phyloP scores from a whole-genome alignment of 2,113 vertebrate genomes.

The Emydocephalus ijimae region DNA sequence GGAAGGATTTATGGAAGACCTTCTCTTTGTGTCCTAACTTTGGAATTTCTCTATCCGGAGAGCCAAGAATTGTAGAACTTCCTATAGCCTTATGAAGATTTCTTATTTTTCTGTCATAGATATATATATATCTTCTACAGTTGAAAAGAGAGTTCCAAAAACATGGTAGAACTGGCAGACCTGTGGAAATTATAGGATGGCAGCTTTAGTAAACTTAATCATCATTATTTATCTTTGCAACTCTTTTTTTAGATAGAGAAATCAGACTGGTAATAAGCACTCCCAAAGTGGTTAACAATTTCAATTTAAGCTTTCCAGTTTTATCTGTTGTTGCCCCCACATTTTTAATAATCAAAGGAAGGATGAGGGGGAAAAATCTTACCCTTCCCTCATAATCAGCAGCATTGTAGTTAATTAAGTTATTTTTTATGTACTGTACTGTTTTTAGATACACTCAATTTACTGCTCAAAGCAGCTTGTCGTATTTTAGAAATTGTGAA shows the following conservation, averaged over 20 bases:
- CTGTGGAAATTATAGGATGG: too few relatives aligned
- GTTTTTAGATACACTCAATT: background rate
- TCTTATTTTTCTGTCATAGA: background rate
- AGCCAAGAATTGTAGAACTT: background rate
- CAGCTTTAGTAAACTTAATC: background rate
- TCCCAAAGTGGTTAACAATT: background rate
- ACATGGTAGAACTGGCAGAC: too few relatives aligned
- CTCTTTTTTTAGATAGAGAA: background rate
- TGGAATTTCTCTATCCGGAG: background rate
- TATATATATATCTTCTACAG: background rate
- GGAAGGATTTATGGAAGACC: background rate
- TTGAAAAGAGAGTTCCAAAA: too few relatives aligned
- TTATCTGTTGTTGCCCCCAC: background rate
- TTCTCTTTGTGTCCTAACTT: background rate
- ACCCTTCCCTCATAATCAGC: background rate
- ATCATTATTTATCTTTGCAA: background rate
- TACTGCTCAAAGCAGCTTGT: background rate
- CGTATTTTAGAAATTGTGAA: background rate
- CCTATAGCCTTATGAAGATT: background rate
- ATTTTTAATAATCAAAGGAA: background rate
- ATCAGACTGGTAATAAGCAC: background rate
- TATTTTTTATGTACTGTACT: background rate
- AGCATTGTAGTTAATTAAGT: background rate
- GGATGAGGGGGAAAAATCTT: background rate
- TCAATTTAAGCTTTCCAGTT: background rate